Percentiles rank a stretch among this genome's conserved stretches.
These are phyloP conservation scores for Penaeus vannamei DNA, from an alignment of 1,140 invertebrate genomes.

Conservation along the genomic window DNA sequence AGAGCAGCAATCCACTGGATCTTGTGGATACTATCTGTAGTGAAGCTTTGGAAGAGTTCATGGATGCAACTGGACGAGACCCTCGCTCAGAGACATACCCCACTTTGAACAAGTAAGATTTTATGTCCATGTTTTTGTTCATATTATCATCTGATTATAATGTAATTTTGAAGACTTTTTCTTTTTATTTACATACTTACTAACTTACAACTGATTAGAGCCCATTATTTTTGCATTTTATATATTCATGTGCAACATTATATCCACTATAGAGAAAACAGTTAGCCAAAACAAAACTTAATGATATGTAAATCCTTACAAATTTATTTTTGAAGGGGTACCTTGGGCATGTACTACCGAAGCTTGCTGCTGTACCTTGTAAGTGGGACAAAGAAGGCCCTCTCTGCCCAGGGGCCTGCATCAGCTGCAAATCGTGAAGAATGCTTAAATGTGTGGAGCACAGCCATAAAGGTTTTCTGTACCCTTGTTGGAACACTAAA, in stretches of 20 bases:
- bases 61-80: conserved; percentile 72
- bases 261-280: no score
- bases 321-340: conserved; percentile 37
- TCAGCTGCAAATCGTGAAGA: conserved; percentile 72
- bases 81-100: conserved; percentile 75
- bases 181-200: no score
- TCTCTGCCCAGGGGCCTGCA: conserved; percentile 75
- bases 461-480: conserved; percentile 76
- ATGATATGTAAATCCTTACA: neutral
- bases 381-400: conserved; percentile 46
- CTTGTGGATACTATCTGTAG: conserved; percentile 70
- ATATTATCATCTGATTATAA: neutral
- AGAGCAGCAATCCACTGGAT: conserved; percentile 69
- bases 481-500: conserved; percentile 59
- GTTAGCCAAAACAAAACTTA: no score
- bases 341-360: conserved; percentile 37
- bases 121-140: conserved; percentile 63
- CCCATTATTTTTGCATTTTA: no score
- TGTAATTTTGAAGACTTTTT: neutral
- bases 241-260: no score
- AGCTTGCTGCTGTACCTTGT: conserved; percentile 43
- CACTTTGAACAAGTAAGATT: conserved; percentile 75
- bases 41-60: conserved; percentile 70
- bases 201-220: no score
- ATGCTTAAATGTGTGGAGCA: conserved; percentile 74